A percentile compares a stretch with the other conserved stretches of the same genome.
Conservation (phyloP, 2,888 invertebrate species). For the Himalopsyche tibetana region DNA sequence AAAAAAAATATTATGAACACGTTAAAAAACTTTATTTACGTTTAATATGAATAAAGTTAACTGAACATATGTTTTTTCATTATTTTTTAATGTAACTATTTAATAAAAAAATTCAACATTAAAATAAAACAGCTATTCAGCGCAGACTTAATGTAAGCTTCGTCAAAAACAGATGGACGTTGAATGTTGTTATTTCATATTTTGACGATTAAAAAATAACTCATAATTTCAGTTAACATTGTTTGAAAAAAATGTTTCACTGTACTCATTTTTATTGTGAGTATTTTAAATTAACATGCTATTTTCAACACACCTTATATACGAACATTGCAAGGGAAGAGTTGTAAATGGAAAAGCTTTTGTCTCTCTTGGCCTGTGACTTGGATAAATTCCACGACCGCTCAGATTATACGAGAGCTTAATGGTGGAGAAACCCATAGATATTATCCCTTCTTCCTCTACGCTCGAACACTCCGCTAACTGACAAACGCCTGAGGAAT, state of each 20-base stretch:
- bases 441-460: constrained; percentile 61
- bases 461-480: constrained; percentile 23
- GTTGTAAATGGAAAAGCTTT: constrained; percentile 49
- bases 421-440: constrained; percentile 65
- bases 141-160: too few species aligned
- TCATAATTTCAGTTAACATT: too few species aligned
- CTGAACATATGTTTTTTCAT: too few species aligned
- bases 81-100: background rate
- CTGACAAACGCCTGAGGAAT: constrained; percentile 59
- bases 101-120: too few species aligned
- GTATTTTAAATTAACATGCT: background rate
- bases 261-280: too few species aligned
- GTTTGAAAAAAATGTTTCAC: too few species aligned
- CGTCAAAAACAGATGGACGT: too few species aligned
- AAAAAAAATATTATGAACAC: too few species aligned
- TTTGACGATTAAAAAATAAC: too few species aligned
- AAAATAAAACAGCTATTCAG: too few species aligned
- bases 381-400: constrained; percentile 58
- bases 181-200: too few species aligned
- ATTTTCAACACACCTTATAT: constrained; percentile 10
- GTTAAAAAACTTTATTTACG: too few species aligned
- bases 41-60: background rate
- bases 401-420: constrained; percentile 63
- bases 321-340: background rate
- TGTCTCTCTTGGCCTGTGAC: constrained; percentile 55